Conservation (phyloP, 2,797 vertebrate genomes). For the Prionace glauca region DNA sequence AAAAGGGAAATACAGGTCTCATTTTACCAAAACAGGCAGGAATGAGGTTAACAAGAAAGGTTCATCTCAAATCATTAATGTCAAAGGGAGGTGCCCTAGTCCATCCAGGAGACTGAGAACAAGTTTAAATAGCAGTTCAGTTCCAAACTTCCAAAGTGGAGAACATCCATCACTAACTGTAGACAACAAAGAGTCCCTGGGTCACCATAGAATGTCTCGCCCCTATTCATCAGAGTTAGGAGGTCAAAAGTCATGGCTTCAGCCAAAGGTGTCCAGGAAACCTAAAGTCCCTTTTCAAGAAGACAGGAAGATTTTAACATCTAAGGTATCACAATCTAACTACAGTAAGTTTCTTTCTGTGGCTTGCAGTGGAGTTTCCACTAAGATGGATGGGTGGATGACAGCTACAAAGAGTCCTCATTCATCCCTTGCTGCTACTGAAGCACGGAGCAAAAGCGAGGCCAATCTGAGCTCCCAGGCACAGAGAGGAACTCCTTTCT, state of each 20-base stretch:
- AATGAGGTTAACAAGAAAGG: conserved; percentile 41
- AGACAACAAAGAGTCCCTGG: not conserved
- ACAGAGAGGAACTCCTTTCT: not conserved
- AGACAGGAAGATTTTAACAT: conserved; percentile 35
- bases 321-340: conserved; percentile 28
- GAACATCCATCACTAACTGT: not conserved
- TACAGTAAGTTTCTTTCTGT: conserved; percentile 20
- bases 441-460: conserved; percentile 39
- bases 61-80: conserved; percentile 15
- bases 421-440: not conserved
- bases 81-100: not conserved
- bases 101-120: not conserved
- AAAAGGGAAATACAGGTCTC: not conserved
- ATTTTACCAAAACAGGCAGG: conserved; percentile 25
- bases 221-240: not conserved
- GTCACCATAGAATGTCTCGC: not conserved
- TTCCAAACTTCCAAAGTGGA: not conserved
- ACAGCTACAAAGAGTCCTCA: not conserved
- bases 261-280: not conserved
- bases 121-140: not conserved
- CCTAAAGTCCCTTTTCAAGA: not conserved
- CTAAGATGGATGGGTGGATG: not conserved
- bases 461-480: conserved; percentile 31
- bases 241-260: not conserved
- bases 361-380: conserved; percentile 14